Percentiles rank a stretch among this genome's conserved stretches.
These are phyloP conservation scores for Hymenopus coronatus DNA, from an alignment of 2,888 invertebrate genomes.

Conservation along the genomic window DNA sequence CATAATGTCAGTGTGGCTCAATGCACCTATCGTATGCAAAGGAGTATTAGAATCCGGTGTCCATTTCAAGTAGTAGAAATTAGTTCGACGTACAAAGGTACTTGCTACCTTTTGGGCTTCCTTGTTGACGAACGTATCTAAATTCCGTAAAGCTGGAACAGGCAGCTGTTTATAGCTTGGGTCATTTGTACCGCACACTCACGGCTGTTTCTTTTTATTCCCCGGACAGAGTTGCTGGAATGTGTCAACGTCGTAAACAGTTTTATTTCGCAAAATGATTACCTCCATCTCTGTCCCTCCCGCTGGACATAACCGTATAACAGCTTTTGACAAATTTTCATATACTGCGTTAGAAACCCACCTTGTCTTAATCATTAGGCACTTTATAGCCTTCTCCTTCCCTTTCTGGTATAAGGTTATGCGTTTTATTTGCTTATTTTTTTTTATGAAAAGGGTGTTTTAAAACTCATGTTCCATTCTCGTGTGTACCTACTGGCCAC, in stretches of 20 bases:
- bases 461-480: neutral
- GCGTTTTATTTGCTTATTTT: neutral
- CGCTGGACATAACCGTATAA: neutral
- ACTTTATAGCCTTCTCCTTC: neutral
- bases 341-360: neutral
- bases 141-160: neutral
- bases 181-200: neutral
- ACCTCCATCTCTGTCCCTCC: neutral
- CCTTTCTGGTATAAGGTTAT: neutral
- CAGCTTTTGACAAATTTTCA: conserved; percentile 16
- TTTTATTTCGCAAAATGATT: conserved; percentile 5
- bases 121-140: neutral
- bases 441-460: neutral
- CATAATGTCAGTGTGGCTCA: no score
- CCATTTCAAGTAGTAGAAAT: no score
- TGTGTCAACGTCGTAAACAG: conserved; percentile 1
- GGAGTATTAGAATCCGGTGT: no score
- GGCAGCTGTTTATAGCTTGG: neutral
- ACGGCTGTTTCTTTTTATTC: neutral
- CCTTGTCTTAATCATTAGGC: neutral
- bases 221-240: neutral
- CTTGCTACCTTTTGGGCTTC: neutral
- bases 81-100: no score
- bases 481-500: no score
- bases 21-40: no score